These are phyloP conservation scores for Gallinago nigripennis DNA, from an alignment of 2,797 vertebrate genomes.

Conservation along the genomic window DNA sequence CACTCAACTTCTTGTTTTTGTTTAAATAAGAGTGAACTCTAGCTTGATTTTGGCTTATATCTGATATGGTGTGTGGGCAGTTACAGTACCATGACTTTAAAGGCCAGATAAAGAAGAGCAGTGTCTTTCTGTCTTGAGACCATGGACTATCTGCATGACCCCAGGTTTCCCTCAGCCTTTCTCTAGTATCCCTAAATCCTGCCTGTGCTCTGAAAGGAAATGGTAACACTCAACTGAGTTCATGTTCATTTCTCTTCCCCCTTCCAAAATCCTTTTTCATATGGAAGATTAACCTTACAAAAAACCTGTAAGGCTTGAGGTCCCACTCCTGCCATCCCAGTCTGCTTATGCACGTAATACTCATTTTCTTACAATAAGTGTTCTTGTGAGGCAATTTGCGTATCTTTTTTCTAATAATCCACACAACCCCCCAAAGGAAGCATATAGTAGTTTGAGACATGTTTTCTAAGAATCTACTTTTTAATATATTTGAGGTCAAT, in stretches of 20 bases:
- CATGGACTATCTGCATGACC: neutral
- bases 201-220: neutral
- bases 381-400: neutral
- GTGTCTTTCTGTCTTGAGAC: neutral
- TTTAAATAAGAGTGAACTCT: neutral
- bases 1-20: neutral
- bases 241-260: fast-evolving
- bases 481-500: neutral
- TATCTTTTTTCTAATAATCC: neutral
- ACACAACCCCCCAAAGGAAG: neutral
- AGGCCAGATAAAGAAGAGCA: neutral
- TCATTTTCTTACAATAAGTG: neutral
- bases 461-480: neutral
- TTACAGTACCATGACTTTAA: neutral
- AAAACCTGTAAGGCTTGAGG: neutral
- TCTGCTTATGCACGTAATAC: neutral
- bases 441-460: neutral
- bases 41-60: neutral
- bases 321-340: neutral
- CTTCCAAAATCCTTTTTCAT: neutral
- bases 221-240: neutral
- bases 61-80: neutral
- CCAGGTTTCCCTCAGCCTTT: neutral
- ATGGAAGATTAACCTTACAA: neutral
- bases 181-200: neutral